Percentiles rank a stretch among this genome's conserved stretches.
Conservation (phyloP, 1,140 invertebrate genomes). For the Andrena cerasifolii region DNA sequence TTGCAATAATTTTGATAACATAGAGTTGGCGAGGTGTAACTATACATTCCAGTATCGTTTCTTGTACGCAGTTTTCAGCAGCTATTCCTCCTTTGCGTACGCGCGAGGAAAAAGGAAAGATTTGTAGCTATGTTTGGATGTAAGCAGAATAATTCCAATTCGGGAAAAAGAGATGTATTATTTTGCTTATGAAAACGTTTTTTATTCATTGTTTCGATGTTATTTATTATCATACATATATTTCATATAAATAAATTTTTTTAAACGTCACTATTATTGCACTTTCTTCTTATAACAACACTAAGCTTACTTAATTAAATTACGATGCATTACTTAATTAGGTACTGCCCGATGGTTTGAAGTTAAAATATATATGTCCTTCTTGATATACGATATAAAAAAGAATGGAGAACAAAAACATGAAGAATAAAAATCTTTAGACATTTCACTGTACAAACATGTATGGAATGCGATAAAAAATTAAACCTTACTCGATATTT, state of each 20-base stretch:
- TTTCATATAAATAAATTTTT: slow-evolving; percentile 8
- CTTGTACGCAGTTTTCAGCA: not conserved
- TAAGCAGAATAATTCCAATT: slow-evolving; percentile 8
- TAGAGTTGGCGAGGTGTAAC: not conserved
- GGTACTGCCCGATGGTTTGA: too few species aligned
- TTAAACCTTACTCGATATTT: not conserved
- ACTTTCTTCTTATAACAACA: not conserved
- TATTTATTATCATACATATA: slow-evolving; percentile 31
- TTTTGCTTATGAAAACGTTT: slow-evolving; percentile 16
- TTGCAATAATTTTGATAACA: slow-evolving; percentile 2
- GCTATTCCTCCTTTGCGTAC: not conserved
- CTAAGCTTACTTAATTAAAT: slow-evolving; percentile 1
- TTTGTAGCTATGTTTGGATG: slow-evolving; percentile 13
- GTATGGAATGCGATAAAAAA: not conserved
- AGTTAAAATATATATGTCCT: not conserved
- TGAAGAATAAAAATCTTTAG: slow-evolving; percentile 3
- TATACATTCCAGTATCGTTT: slow-evolving; percentile 24
- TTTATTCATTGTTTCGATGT: not conserved
- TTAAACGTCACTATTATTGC: not conserved
- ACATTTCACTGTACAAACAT: not conserved
- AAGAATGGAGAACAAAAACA: not conserved
- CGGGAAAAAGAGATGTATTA: slow-evolving; percentile 17
- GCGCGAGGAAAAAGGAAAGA: not conserved
- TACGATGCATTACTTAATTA: not conserved
- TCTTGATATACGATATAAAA: not conserved